Evolutionary conservation across 2,888 invertebrate genomes (phyloP).

Genomic region (Athalia cordata): DNA sequence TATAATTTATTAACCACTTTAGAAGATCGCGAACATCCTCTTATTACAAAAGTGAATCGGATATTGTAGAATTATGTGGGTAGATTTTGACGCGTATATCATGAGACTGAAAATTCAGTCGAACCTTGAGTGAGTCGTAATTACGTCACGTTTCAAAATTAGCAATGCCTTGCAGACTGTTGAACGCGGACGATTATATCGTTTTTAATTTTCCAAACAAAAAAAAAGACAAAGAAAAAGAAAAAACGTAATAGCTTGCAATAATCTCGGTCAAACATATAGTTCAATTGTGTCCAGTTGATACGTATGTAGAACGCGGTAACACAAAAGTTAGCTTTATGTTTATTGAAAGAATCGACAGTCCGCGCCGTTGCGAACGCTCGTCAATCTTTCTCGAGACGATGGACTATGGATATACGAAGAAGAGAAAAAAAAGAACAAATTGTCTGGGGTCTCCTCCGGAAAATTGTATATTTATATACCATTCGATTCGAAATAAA

Average conservation of each 20-base stretch:
- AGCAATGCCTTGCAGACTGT: slow-evolving; percentile 18
- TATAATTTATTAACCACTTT: slow-evolving; percentile 13
- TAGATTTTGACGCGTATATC: not conserved
- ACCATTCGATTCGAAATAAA: not conserved
- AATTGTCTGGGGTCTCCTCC: too few relatives aligned
- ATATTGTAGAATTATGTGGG: not conserved
- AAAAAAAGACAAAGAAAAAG: not conserved
- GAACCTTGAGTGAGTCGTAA: not conserved
- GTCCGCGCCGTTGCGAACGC: too few relatives aligned
- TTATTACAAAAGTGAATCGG: too few relatives aligned
- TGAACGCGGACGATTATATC: not conserved
- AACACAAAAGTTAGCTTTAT: too few relatives aligned
- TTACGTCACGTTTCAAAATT: slow-evolving; percentile 30
- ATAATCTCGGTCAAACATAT: too few relatives aligned
- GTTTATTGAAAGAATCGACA: too few relatives aligned
- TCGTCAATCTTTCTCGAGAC: too few relatives aligned
- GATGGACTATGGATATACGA: too few relatives aligned
- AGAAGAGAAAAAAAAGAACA: too few relatives aligned
- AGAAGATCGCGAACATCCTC: not conserved
- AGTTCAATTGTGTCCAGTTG: too few relatives aligned
- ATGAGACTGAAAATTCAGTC: not conserved
- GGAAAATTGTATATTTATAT: not conserved
- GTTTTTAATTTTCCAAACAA: not conserved
- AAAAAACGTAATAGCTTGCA: too few relatives aligned
- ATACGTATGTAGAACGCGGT: too few relatives aligned